Evolutionary conservation across 2,888 invertebrate species (phyloP).

Genomic region (Sminthurides aquaticus): DNA sequence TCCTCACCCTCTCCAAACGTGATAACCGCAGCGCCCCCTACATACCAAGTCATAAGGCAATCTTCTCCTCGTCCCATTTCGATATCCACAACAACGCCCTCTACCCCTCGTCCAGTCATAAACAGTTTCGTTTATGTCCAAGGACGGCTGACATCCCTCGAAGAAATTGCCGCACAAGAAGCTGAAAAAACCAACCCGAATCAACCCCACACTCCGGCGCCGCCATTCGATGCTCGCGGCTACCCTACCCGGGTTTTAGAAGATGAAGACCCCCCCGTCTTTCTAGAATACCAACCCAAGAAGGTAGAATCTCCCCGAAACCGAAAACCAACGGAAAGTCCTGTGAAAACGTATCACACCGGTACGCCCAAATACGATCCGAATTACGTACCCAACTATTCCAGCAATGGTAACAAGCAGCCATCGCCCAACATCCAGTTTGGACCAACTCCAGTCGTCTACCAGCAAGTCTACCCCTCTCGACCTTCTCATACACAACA

Average conservation of each 20-base stretch:
- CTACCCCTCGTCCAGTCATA: slow-evolving; percentile 36
- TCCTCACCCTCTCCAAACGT: background rate
- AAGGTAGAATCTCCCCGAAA: background rate
- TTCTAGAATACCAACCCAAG: slow-evolving; percentile 5
- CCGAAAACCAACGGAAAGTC: slow-evolving; percentile 30
- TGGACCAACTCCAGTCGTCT: slow-evolving; percentile 2
- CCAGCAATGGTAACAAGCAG: background rate
- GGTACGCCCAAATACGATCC: slow-evolving; percentile 39
- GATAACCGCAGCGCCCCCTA: background rate
- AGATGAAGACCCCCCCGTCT: slow-evolving; percentile 19
- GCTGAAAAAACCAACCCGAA: slow-evolving; percentile 28
- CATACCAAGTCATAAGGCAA: background rate
- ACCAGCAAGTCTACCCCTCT: slow-evolving; percentile 1
- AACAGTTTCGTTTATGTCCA: slow-evolving; percentile 42
- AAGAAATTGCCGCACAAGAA: slow-evolving; percentile 35
- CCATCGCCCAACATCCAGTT: slow-evolving; percentile 3
- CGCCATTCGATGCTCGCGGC: slow-evolving; percentile 40
- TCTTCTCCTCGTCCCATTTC: background rate
- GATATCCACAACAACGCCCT: background rate
- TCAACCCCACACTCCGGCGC: slow-evolving; percentile 35
- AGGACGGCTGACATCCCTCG: slow-evolving; percentile 39
- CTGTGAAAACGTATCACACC: slow-evolving; percentile 35
- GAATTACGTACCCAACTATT: slow-evolving; percentile 30
- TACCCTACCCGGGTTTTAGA: slow-evolving; percentile 40
- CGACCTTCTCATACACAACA: background rate